Evolutionary conservation across 1,140 invertebrate genomes (phyloP).

Genomic region (Aphelenchoides besseyi): DNA sequence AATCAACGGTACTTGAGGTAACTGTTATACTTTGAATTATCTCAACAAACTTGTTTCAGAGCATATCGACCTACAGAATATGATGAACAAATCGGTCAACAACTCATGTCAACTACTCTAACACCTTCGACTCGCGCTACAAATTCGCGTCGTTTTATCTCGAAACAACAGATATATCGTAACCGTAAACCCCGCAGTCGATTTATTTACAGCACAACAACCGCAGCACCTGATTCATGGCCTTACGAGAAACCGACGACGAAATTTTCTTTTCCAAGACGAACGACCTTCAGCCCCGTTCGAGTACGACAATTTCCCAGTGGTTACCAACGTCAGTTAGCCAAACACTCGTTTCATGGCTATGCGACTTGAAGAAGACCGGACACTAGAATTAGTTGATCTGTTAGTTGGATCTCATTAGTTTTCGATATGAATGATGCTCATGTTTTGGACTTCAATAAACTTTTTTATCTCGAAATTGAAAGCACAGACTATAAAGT

Average conservation of each 20-base stretch:
- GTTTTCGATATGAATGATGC: too few species aligned
- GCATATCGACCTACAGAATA: not conserved
- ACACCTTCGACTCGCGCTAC: not conserved
- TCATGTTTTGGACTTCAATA: too few species aligned
- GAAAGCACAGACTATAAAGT: slow-evolving; percentile 1
- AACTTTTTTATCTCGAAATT: too few species aligned
- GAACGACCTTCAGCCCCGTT: not conserved
- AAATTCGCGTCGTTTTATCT: not conserved
- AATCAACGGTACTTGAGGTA: not conserved
- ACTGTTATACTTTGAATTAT: not conserved
- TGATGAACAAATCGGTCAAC: not conserved
- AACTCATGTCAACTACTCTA: not conserved
- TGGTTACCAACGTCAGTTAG: not conserved
- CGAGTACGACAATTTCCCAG: not conserved
- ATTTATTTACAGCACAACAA: not conserved
- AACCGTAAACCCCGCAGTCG: not conserved
- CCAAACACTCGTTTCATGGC: not conserved
- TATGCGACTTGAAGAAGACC: slow-evolving; percentile 3
- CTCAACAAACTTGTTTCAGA: not conserved
- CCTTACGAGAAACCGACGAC: too few species aligned
- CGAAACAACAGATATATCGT: not conserved
- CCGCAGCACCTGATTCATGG: not conserved
- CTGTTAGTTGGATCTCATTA: not conserved
- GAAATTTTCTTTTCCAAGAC: not conserved
- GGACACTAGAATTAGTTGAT: slow-evolving; percentile 3